A percentile compares a stretch with the other conserved stretches of the same genome.
phyloP scores from a whole-genome alignment of 2,888 invertebrate species.

The Troides oblongomaculatus region DNA sequence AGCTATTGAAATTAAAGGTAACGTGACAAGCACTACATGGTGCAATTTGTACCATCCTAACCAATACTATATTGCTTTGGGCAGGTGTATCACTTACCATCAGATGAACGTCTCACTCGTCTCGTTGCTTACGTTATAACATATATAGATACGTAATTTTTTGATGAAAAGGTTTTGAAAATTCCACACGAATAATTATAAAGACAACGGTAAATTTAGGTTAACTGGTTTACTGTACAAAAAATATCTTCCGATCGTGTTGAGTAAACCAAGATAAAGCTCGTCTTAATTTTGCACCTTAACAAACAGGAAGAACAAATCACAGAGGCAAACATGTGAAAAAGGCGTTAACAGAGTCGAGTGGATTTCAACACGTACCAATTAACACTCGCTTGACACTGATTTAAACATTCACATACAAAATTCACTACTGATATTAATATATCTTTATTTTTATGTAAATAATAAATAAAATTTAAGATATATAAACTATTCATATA shows the following conservation, averaged over 20 bases:
- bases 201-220: not conserved
- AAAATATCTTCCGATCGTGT: constrained; percentile 1
- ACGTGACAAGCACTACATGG: no score
- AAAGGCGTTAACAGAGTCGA: constrained; percentile 68
- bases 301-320: constrained; percentile 62
- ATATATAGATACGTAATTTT: no score
- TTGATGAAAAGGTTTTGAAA: not conserved
- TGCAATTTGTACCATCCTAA: no score
- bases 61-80: no score
- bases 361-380: constrained; percentile 69
- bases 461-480: constrained; percentile 14
- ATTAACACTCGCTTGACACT: constrained; percentile 68
- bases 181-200: not conserved
- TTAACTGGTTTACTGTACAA: not conserved
- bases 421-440: constrained; percentile 55
- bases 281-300: constrained; percentile 46
- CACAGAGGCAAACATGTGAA: constrained; percentile 46
- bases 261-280: constrained; percentile 20
- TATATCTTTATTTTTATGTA: constrained; percentile 34
- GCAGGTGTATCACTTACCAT: no score
- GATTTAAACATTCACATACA: constrained; percentile 52
- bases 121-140: no score
- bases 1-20: no score
- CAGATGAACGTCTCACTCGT: no score
- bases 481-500: not conserved